Percentiles rank a stretch among this genome's conserved stretches.
Conservation (phyloP, 2,113 vertebrate species). For the Aspidoscelis tigris region DNA sequence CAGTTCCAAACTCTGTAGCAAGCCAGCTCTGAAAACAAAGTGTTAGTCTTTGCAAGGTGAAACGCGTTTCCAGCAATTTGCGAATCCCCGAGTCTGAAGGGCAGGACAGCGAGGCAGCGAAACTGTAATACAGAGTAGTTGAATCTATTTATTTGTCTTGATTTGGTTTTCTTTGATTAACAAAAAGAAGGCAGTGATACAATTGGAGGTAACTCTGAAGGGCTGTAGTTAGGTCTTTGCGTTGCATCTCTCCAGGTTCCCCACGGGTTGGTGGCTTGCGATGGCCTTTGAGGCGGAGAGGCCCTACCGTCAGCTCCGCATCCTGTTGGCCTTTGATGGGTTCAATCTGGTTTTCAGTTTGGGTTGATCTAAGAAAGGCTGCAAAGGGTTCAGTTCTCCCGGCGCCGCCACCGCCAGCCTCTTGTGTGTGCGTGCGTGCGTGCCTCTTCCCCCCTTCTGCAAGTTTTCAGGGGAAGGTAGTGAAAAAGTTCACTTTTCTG, state of each 20-base stretch:
- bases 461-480: conserved; percentile 61
- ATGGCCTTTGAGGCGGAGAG: conserved; percentile 38
- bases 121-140: conserved; percentile 64
- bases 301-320: conserved; percentile 68
- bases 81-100: conserved; percentile 69
- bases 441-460: conserved; percentile 48
- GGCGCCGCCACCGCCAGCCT: conserved; percentile 68
- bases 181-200: conserved; percentile 56
- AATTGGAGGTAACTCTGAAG: conserved; percentile 73
- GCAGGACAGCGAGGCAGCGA: conserved; percentile 79
- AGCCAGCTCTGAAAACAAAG: conserved; percentile 76
- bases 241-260: conserved; percentile 73
- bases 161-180: conserved; percentile 74
- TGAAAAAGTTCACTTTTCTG: conserved; percentile 61
- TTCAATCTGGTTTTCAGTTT: conserved; percentile 74
- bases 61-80: conserved; percentile 70
- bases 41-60: conserved; percentile 67
- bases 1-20: conserved; percentile 79
- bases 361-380: conserved; percentile 77
- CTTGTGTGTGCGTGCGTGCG: conserved; percentile 33
- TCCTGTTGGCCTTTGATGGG: conserved; percentile 76
- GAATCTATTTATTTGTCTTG: conserved; percentile 92
- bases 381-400: conserved; percentile 69
- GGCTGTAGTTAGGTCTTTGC: conserved; percentile 66
- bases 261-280: conserved; percentile 60